These are phyloP conservation scores for Sminthurides aquaticus DNA, from an alignment of 2,888 invertebrate genomes.

Conservation along the genomic window DNA sequence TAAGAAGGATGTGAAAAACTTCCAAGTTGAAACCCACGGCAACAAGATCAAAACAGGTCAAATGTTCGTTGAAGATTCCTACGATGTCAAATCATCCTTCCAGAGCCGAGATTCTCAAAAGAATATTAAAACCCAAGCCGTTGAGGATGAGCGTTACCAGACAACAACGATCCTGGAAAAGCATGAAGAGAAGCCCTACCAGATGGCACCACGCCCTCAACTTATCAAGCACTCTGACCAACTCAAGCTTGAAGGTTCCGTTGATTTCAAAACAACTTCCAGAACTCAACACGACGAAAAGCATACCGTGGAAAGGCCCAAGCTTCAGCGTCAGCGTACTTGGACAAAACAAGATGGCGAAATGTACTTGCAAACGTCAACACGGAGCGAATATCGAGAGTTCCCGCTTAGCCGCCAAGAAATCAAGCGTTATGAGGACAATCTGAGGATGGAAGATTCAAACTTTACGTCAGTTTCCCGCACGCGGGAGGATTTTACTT, in stretches of 20 bases:
- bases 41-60: slow-evolving; percentile 32
- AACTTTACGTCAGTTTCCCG: slow-evolving; percentile 45
- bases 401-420: slow-evolving; percentile 35
- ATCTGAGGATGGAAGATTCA: slow-evolving; percentile 63
- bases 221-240: slow-evolving; percentile 52
- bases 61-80: slow-evolving; percentile 37
- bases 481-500: slow-evolving; percentile 10
- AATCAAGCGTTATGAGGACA: slow-evolving; percentile 51
- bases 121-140: slow-evolving; percentile 31
- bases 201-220: slow-evolving; percentile 28
- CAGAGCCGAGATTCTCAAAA: slow-evolving; percentile 33
- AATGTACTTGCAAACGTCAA: slow-evolving; percentile 36
- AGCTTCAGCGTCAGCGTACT: slow-evolving; percentile 63
- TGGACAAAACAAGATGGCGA: slow-evolving; percentile 56
- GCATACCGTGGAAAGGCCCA: slow-evolving; percentile 52
- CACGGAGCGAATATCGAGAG: slow-evolving; percentile 28
- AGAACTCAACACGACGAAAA: slow-evolving; percentile 34
- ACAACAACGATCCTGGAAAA: slow-evolving; percentile 40
- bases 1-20: slow-evolving; percentile 12
- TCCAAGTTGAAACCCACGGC: not conserved
- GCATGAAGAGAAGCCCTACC: slow-evolving; percentile 29
- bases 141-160: slow-evolving; percentile 37
- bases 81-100: slow-evolving; percentile 37
- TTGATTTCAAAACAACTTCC: slow-evolving; percentile 26
- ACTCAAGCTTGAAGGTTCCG: slow-evolving; percentile 52